Conservation (phyloP, 2,888 invertebrate species). For the Drosophila parthenogenetica region DNA sequence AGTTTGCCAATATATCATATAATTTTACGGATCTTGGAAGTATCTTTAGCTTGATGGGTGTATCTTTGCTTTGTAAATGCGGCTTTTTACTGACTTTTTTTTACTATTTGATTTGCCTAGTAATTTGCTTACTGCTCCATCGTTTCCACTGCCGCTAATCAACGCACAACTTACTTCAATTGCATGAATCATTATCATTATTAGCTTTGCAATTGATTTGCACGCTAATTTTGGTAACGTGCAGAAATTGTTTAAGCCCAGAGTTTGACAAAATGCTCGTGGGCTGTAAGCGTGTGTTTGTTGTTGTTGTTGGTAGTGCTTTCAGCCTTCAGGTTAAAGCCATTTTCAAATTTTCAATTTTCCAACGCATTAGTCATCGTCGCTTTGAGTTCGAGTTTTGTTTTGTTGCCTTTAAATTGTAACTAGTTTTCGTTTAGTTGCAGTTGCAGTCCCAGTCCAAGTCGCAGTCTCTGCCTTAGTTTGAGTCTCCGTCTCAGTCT, state of each 20-base stretch:
- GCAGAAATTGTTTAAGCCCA: slow-evolving; percentile 49
- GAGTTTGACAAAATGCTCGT: slow-evolving; percentile 59
- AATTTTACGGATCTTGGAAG: not conserved
- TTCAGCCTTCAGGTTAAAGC: slow-evolving; percentile 24
- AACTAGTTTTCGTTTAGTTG: slow-evolving; percentile 64
- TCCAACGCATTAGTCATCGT: slow-evolving; percentile 75
- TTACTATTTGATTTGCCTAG: not conserved
- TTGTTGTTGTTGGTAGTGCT: not conserved
- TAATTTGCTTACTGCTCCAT: slow-evolving; percentile 13
- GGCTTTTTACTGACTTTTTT: not conserved
- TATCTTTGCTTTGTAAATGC: slow-evolving; percentile 4
- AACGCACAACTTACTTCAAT: slow-evolving; percentile 41
- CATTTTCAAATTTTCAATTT: slow-evolving; percentile 77
- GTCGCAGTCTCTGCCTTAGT: not conserved
- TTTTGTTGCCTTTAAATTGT: slow-evolving; percentile 61
- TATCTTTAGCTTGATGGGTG: not conserved
- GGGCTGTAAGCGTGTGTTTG: slow-evolving; percentile 19
- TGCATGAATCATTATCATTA: slow-evolving; percentile 70
- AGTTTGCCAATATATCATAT: slow-evolving; percentile 7
- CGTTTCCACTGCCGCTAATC: not conserved
- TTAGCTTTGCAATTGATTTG: slow-evolving; percentile 68
- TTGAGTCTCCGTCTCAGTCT: not conserved
- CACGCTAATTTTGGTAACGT: slow-evolving; percentile 71
- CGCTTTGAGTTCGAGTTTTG: slow-evolving; percentile 33
- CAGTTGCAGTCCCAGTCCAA: not conserved